Conservation (phyloP, 1,140 invertebrate species). For the Lepidotrigona ventralis region DNA sequence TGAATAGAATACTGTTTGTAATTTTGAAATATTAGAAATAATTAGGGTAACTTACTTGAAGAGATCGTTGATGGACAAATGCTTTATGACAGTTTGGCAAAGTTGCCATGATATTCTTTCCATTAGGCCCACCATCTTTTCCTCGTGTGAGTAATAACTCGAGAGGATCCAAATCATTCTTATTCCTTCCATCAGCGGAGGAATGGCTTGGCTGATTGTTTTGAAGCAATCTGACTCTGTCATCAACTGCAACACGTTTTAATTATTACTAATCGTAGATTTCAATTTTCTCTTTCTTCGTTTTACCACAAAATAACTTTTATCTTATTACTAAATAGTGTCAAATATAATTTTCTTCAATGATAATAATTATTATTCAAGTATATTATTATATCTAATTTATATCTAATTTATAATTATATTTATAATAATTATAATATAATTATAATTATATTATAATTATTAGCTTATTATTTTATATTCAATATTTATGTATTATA, state of each 20-base stretch:
- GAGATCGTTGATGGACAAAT: constrained; percentile 86
- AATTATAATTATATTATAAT: no score
- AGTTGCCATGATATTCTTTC: constrained; percentile 90
- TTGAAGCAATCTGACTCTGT: constrained; percentile 86
- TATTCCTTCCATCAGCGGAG: constrained; percentile 89
- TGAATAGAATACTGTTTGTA: neutral
- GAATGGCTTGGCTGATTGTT: constrained; percentile 86
- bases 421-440: no score
- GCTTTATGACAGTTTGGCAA: constrained; percentile 86
- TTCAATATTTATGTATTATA: no score
- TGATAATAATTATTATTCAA: no score
- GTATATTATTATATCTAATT: no score
- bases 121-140: constrained; percentile 88
- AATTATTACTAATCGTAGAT: neutral
- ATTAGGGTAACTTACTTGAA: constrained; percentile 82
- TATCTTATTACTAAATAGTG: no score
- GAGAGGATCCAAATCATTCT: constrained; percentile 92
- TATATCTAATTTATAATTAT: no score
- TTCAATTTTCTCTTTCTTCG: no score
- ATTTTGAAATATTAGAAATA: neutral
- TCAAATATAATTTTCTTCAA: no score
- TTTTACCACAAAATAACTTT: no score
- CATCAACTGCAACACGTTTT: constrained; percentile 82
- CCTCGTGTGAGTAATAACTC: constrained; percentile 86
- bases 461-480: no score